A percentile compares a stretch with the other conserved stretches of the same genome.
These are phyloP conservation scores for Penaeus japonicus DNA, from an alignment of 1,140 invertebrate species.

Conservation along the genomic window DNA sequence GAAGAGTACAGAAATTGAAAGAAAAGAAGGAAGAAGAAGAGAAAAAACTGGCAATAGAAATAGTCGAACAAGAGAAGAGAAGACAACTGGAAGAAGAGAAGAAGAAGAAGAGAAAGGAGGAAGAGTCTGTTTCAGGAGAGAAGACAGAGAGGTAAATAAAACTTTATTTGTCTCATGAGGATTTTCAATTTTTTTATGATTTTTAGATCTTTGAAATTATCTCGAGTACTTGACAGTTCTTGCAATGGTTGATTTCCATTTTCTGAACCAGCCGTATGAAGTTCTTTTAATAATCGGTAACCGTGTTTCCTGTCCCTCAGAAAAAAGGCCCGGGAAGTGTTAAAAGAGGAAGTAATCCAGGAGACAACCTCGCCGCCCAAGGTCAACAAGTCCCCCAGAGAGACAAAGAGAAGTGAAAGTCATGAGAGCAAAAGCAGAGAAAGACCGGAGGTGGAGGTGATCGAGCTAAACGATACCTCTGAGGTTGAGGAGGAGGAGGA, in stretches of 20 bases:
- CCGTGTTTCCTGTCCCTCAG: not conserved
- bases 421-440: slow-evolving; percentile 26
- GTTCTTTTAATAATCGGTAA: not conserved
- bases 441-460: not conserved
- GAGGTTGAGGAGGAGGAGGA: too few relatives aligned
- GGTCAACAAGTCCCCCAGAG: slow-evolving; percentile 18
- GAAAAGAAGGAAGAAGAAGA: slow-evolving; percentile 66
- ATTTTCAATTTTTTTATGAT: not conserved
- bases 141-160: slow-evolving; percentile 44
- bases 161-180: not conserved
- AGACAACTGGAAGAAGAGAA: slow-evolving; percentile 50
- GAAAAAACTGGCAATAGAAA: slow-evolving; percentile 61
- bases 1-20: slow-evolving; percentile 68
- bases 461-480: too few relatives aligned
- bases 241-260: not conserved
- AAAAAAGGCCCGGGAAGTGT: slow-evolving; percentile 23
- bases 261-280: too few relatives aligned
- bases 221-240: too few relatives aligned
- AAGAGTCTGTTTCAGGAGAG: slow-evolving; percentile 42
- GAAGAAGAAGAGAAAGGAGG: slow-evolving; percentile 45
- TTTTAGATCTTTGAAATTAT: not conserved
- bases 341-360: slow-evolving; percentile 30
- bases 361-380: slow-evolving; percentile 17
- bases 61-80: slow-evolving; percentile 51
- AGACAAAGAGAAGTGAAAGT: slow-evolving; percentile 32